phyloP scores from a whole-genome alignment of 37 sponge, comb jelly and placozoan genomes.

The Bolinopsis microptera region DNA sequence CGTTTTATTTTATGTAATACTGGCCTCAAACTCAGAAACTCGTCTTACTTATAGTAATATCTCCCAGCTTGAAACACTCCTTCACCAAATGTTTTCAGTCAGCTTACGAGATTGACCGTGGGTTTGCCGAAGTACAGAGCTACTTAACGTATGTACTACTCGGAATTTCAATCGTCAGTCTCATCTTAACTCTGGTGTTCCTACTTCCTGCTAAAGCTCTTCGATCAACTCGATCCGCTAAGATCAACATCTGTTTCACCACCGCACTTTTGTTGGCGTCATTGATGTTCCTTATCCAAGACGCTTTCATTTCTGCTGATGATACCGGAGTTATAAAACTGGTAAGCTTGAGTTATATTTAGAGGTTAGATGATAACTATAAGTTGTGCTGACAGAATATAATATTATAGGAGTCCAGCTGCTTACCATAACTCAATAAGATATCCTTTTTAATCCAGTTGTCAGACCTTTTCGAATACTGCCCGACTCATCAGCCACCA shows the following conservation, averaged over 20 bases:
- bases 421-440: too few species aligned
- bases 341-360: slow-evolving; percentile 13
- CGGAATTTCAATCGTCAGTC: neutral
- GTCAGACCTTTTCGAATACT: too few species aligned
- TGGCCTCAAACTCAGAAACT: too few species aligned
- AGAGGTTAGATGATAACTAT: too few species aligned
- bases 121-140: slow-evolving; percentile 1
- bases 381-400: too few species aligned
- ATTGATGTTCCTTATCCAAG: slow-evolving; percentile 9
- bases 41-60: too few species aligned
- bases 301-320: neutral
- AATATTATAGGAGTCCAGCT: too few species aligned
- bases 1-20: too few species aligned
- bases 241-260: slow-evolving; percentile 28
- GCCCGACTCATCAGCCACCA: too few species aligned
- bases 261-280: neutral
- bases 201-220: neutral
- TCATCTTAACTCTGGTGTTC: neutral
- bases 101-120: slow-evolving; percentile 24
- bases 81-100: neutral
- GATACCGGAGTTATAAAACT: neutral
- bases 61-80: neutral
- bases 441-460: too few species aligned
- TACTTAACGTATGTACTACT: slow-evolving; percentile 23
- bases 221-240: neutral